Evolutionary conservation across 2,888 invertebrate species (phyloP).

Genomic region (Pterostichus madidus): DNA sequence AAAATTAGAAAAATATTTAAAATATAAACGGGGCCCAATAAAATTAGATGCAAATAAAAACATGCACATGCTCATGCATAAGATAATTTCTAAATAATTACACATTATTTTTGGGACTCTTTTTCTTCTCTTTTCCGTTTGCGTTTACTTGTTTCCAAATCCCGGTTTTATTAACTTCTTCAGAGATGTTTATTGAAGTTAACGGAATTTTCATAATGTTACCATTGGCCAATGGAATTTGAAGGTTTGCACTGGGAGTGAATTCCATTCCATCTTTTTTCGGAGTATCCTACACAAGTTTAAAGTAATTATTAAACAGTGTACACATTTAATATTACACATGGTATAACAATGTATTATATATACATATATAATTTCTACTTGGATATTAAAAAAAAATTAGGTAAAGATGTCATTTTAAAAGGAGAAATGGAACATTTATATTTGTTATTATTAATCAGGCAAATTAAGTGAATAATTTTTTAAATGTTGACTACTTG

Average conservation of each 20-base stretch:
- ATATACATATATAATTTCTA: background rate
- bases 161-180: conserved; percentile 95
- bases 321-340: too few relatives aligned
- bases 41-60: background rate
- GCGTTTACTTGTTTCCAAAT: conserved; percentile 96
- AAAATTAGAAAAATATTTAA: background rate
- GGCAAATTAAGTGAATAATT: conserved; percentile 65
- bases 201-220: conserved; percentile 94
- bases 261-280: conserved; percentile 73
- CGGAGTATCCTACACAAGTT: conserved; percentile 70
- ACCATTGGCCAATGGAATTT: conserved; percentile 92
- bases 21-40: too few relatives aligned
- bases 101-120: conserved; percentile 73
- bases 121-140: conserved; percentile 77
- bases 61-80: conserved; percentile 10
- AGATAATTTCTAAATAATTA: conserved; percentile 68
- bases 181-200: conserved; percentile 92
- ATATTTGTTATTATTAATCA: conserved; percentile 6
- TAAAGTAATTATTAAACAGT: conserved; percentile 6
- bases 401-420: background rate
- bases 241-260: conserved; percentile 80
- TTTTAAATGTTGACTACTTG: conserved; percentile 2
- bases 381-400: background rate
- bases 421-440: background rate
- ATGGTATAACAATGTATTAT: background rate